Evolutionary conservation across 2,888 invertebrate genomes (phyloP).

Genomic region (Ennomos erosarius): DNA sequence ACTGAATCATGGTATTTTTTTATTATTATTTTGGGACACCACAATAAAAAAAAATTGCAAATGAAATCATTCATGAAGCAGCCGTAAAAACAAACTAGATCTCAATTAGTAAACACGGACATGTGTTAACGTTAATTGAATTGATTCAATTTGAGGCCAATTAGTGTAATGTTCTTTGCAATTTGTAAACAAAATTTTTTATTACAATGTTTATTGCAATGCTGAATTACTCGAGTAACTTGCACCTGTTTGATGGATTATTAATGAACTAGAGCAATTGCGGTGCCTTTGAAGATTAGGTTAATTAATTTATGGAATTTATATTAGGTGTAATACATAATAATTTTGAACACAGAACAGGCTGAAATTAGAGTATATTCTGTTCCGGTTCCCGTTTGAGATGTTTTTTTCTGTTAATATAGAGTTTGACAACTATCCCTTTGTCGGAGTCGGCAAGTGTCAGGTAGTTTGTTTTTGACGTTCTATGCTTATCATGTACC

Average conservation of each 20-base stretch:
- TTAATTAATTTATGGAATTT: background rate
- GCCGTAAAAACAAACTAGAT: constrained; percentile 1
- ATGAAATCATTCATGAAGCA: background rate
- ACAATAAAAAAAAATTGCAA: background rate
- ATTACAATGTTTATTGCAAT: constrained; percentile 28
- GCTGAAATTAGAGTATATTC: too few relatives aligned
- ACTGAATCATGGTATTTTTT: too few relatives aligned
- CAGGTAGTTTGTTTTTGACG: too few relatives aligned
- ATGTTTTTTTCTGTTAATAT: too few relatives aligned
- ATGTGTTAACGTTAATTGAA: constrained; percentile 13
- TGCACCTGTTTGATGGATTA: constrained; percentile 21
- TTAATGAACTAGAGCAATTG: constrained; percentile 29
- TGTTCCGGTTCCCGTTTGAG: too few relatives aligned
- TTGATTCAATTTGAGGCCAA: constrained; percentile 23
- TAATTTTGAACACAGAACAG: too few relatives aligned
- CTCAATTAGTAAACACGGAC: constrained; percentile 15
- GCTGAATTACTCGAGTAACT: constrained; percentile 22
- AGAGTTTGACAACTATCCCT: too few relatives aligned
- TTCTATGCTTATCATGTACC: too few relatives aligned
- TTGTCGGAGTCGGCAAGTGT: too few relatives aligned
- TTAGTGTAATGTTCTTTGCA: constrained; percentile 22
- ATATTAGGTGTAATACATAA: too few relatives aligned
- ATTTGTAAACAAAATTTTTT: constrained; percentile 31
- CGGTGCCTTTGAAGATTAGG: constrained; percentile 14
- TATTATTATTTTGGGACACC: too few relatives aligned